These are phyloP conservation scores for Blera fallax DNA, from an alignment of 2,888 invertebrate species.

Conservation along the genomic window DNA sequence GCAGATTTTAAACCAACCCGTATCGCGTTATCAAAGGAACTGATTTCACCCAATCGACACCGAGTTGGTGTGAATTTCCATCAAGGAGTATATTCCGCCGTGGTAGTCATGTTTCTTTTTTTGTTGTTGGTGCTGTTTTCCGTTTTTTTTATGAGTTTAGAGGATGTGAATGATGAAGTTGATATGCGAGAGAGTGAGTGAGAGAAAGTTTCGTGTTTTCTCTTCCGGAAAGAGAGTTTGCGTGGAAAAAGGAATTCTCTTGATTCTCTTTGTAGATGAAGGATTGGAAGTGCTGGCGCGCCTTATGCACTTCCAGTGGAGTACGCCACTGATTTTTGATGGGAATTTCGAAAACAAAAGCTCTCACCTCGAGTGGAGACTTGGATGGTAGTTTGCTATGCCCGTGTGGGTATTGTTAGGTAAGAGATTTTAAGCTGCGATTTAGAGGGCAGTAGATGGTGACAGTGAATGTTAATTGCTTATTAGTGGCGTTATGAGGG, in stretches of 20 bases:
- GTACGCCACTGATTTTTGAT: slow-evolving; percentile 37
- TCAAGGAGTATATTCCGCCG: slow-evolving; percentile 48
- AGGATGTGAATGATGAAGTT: slow-evolving; percentile 51
- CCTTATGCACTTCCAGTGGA: neutral
- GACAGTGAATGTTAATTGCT: slow-evolving; percentile 39
- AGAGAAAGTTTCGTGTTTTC: neutral
- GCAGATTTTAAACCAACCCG: slow-evolving; percentile 63
- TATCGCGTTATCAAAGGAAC: slow-evolving; percentile 72
- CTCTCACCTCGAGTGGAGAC: slow-evolving; percentile 33
- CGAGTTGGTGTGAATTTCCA: slow-evolving; percentile 70
- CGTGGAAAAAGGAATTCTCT: slow-evolving; percentile 30
- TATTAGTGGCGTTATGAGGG: slow-evolving; percentile 13
- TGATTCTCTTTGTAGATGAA: slow-evolving; percentile 16
- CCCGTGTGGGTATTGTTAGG: slow-evolving; percentile 14
- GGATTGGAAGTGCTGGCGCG: neutral
- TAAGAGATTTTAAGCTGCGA: slow-evolving; percentile 54
- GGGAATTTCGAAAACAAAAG: slow-evolving; percentile 65
- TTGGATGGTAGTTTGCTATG: neutral
- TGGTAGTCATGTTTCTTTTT: slow-evolving; percentile 46
- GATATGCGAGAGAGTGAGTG: slow-evolving; percentile 2
- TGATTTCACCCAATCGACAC: slow-evolving; percentile 71
- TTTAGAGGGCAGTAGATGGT: slow-evolving; percentile 19
- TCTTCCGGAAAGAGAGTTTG: slow-evolving; percentile 51
- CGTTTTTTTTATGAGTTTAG: slow-evolving; percentile 19
- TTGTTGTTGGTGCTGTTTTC: slow-evolving; percentile 5